These are phyloP conservation scores for Botia kubotai DNA, from an alignment of 2,797 vertebrate species.

Conservation along the genomic window DNA sequence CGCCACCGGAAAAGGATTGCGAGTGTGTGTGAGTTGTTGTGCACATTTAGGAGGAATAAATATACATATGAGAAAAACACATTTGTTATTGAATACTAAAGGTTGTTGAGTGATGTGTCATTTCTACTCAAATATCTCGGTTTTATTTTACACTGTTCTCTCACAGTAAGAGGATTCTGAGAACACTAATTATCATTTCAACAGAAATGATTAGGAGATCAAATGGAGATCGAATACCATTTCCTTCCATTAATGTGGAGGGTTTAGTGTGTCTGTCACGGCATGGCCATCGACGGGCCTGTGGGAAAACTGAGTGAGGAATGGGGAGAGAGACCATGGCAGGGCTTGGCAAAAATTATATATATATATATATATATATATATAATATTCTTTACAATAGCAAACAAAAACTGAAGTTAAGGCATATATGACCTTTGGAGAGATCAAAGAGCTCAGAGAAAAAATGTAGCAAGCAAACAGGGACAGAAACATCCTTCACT, in stretches of 20 bases:
- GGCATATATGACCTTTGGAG: conserved; percentile 43
- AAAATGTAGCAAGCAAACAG: background rate
- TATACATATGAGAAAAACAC: conserved; percentile 70
- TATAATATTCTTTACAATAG: conserved; percentile 77
- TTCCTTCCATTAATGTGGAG: conserved; percentile 93
- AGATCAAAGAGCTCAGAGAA: conserved; percentile 4
- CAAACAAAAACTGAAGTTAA: conserved; percentile 44
- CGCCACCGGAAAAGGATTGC: conserved; percentile 78
- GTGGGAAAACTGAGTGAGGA: conserved; percentile 86
- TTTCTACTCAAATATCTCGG: conserved; percentile 70
- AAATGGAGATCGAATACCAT: conserved; percentile 93
- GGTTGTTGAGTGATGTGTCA: conserved; percentile 85
- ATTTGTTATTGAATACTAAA: conserved; percentile 84
- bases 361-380: too few relatives aligned
- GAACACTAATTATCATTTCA: conserved; percentile 98
- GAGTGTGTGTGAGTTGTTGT: conserved; percentile 27
- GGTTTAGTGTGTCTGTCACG: conserved; percentile 92
- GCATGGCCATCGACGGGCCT: conserved; percentile 84
- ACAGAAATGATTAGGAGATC: conserved; percentile 96
- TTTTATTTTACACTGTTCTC: conserved; percentile 58
- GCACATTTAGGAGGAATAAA: conserved; percentile 57
- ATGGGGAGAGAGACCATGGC: conserved; percentile 79
- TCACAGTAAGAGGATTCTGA: conserved; percentile 79
- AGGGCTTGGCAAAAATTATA: conserved; percentile 76
- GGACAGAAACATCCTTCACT: background rate